Percentiles rank a stretch among this genome's conserved stretches.
These are phyloP conservation scores for Heliconius nattereri DNA, from an alignment of 1,140 invertebrate genomes.

Conservation along the genomic window DNA sequence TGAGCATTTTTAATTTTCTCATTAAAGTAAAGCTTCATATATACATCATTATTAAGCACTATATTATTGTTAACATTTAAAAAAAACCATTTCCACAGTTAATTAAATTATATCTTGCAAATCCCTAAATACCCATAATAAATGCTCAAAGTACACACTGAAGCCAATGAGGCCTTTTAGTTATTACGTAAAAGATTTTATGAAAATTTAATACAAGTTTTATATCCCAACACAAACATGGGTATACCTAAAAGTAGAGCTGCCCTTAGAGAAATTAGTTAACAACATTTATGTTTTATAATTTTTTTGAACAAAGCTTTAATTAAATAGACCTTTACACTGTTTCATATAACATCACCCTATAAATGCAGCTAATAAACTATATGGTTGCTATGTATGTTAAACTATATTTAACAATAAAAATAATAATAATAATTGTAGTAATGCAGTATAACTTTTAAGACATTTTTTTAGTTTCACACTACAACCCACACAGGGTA, in stretches of 20 bases:
- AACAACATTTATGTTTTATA: not conserved
- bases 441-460: too few relatives aligned
- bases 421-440: too few relatives aligned
- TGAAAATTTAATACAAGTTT: not conserved
- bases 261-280: not conserved
- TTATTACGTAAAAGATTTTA: not conserved
- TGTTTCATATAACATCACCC: too few relatives aligned
- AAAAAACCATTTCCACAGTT: not conserved
- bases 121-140: not conserved
- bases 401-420: too few relatives aligned
- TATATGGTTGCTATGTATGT: too few relatives aligned
- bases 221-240: not conserved
- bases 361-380: too few relatives aligned
- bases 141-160: not conserved
- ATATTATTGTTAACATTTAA: not conserved
- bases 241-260: not conserved
- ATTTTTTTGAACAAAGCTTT: not conserved
- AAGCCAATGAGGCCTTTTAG: not conserved
- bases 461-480: too few relatives aligned
- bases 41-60: too few relatives aligned
- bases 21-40: too few relatives aligned
- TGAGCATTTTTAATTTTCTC: not conserved
- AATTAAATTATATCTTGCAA: not conserved
- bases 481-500: too few relatives aligned
- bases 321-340: not conserved